phyloP scores from a whole-genome alignment of 2,113 vertebrate genomes.

The Varanus salvator region DNA sequence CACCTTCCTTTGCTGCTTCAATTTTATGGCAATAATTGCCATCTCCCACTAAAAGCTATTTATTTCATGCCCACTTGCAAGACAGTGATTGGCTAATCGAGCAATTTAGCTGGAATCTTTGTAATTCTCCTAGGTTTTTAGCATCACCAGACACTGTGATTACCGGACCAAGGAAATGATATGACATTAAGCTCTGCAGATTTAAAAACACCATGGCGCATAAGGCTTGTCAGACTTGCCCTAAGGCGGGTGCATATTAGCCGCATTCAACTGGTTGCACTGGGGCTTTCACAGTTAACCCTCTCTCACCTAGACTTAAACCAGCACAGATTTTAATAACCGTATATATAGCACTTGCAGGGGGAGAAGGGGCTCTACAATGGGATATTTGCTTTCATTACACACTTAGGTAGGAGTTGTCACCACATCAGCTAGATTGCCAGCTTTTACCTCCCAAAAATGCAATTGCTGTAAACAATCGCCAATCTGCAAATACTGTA shows the following conservation, averaged over 20 bases:
- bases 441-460: no score
- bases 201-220: slow-evolving; percentile 36
- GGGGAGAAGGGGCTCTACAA: neutral
- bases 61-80: slow-evolving; percentile 52
- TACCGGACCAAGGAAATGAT: slow-evolving; percentile 49
- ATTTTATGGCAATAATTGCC: slow-evolving; percentile 54
- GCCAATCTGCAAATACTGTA: neutral
- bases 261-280: slow-evolving; percentile 28
- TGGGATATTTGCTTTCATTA: neutral
- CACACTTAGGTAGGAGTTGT: neutral
- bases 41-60: slow-evolving; percentile 49
- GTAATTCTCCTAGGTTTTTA: slow-evolving; percentile 55
- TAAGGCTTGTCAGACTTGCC: slow-evolving; percentile 11
- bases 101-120: slow-evolving; percentile 50
- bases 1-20: neutral
- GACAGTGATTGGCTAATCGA: slow-evolving; percentile 22
- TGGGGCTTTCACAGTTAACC: neutral
- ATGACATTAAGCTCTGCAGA: slow-evolving; percentile 46
- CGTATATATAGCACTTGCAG: neutral
- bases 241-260: slow-evolving; percentile 35
- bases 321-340: neutral
- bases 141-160: slow-evolving; percentile 47
- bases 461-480: no score
- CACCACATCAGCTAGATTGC: neutral
- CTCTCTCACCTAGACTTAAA: slow-evolving; percentile 4